Percentiles rank a stretch among this genome's conserved stretches.
These are phyloP conservation scores for Eupristina koningsbergeri DNA, from an alignment of 1,140 invertebrate species.

Conservation along the genomic window DNA sequence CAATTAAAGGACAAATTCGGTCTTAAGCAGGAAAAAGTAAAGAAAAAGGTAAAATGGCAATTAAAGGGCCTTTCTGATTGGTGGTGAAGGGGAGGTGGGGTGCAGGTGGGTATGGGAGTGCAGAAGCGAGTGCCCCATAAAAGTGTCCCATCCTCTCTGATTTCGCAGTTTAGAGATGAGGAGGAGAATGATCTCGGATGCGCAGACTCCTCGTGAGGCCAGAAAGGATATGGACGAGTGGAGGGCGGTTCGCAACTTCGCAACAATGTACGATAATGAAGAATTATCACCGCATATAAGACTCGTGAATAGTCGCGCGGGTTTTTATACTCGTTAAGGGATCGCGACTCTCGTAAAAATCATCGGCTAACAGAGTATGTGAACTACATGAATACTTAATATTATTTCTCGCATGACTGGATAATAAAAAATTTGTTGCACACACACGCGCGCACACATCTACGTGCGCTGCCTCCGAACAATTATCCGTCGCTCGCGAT, in stretches of 20 bases:
- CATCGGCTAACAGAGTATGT: constrained; percentile 58
- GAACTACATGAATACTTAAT: constrained; percentile 29
- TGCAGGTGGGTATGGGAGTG: neutral
- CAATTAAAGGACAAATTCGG: constrained; percentile 54
- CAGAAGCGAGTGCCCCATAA: constrained; percentile 39
- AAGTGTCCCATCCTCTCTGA: constrained; percentile 47
- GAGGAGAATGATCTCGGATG: neutral
- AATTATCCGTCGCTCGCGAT: neutral
- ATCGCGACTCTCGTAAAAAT: constrained; percentile 69
- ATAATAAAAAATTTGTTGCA: constrained; percentile 45
- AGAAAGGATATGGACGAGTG: neutral
- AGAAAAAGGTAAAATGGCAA: constrained; percentile 54
- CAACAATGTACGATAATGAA: constrained; percentile 74
- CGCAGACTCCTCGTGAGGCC: neutral
- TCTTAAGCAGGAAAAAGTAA: constrained; percentile 22
- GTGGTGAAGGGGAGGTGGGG: too few species aligned
- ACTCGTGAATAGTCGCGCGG: constrained; percentile 62
- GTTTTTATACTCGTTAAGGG: constrained; percentile 69
- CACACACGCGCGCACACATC: neutral
- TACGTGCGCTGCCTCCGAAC: neutral
- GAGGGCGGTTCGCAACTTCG: constrained; percentile 57
- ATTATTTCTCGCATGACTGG: constrained; percentile 46
- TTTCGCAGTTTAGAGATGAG: constrained; percentile 34
- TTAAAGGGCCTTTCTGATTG: constrained; percentile 66
- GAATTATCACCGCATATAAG: constrained; percentile 72